phyloP scores from a whole-genome alignment of 2,888 invertebrate species.

The Glyphotaelius pellucidus region DNA sequence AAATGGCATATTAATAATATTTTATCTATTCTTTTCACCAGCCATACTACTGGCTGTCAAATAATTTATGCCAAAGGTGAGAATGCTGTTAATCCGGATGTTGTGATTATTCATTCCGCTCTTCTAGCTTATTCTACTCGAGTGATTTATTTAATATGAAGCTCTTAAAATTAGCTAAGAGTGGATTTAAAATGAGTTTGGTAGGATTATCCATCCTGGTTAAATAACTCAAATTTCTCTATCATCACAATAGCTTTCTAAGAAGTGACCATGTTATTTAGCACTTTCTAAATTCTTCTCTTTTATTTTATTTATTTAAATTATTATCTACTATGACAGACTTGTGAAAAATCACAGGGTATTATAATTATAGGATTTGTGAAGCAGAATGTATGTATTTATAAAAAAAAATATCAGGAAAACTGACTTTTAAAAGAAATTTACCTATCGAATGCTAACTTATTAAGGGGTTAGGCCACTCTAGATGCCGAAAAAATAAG shows the following conservation, averaged over 20 bases:
- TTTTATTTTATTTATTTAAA: too few relatives aligned
- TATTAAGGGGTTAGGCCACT: too few relatives aligned
- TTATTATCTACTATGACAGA: too few relatives aligned
- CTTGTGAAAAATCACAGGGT: too few relatives aligned
- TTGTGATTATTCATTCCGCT: background rate
- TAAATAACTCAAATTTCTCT: background rate
- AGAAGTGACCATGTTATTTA: too few relatives aligned
- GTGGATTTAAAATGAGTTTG: background rate
- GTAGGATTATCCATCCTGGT: background rate
- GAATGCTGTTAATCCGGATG: background rate
- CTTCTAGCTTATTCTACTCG: background rate
- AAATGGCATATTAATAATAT: slow-evolving; percentile 10
- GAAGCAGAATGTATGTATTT: too few relatives aligned
- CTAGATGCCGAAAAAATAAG: too few relatives aligned
- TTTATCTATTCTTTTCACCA: background rate
- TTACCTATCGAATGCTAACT: too few relatives aligned
- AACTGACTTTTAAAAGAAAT: too few relatives aligned
- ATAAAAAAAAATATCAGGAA: too few relatives aligned
- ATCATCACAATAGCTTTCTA: background rate
- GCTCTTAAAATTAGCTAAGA: background rate
- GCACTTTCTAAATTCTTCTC: too few relatives aligned
- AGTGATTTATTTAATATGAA: background rate
- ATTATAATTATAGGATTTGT: too few relatives aligned
- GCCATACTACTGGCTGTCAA: background rate
- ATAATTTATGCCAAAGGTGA: background rate